Evolutionary conservation across 2,797 vertebrate species (phyloP).

Genomic region (Myoxocephalus aenaeus): DNA sequence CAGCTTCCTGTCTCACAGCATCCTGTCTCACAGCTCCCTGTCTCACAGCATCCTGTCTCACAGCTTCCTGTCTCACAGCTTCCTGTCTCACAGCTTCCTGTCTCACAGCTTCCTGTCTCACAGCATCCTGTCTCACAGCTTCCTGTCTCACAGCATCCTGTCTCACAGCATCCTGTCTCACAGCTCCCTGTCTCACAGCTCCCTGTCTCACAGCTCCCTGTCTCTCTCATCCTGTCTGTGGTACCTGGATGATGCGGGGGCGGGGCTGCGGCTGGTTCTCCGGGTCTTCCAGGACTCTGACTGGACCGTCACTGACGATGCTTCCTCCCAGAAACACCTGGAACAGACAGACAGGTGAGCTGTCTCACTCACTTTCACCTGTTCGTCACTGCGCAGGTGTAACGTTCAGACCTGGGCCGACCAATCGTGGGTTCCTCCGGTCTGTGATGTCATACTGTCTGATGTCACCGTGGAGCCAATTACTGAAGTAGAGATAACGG

Average conservation of each 20-base stretch:
- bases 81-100: too few species aligned
- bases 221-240: background rate
- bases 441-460: conserved; percentile 94
- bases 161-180: background rate
- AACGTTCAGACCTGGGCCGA: conserved; percentile 88
- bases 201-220: background rate
- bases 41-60: too few species aligned
- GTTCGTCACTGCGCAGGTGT: background rate
- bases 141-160: background rate
- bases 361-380: background rate
- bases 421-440: conserved; percentile 82
- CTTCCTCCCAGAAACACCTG: conserved; percentile 94
- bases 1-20: too few species aligned
- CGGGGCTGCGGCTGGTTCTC: conserved; percentile 86
- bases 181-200: background rate
- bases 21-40: too few species aligned
- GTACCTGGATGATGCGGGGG: conserved; percentile 88
- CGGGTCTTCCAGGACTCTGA: conserved; percentile 88
- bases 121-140: too few species aligned
- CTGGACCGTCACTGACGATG: conserved; percentile 84
- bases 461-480: conserved; percentile 95
- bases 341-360: conserved; percentile 41
- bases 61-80: too few species aligned
- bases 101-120: background rate
- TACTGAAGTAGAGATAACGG: conserved; percentile 92